Base-by-base conservation (phyloP, 2,797 vertebrate genomes). In the Protosalanx chinensis region DNA sequence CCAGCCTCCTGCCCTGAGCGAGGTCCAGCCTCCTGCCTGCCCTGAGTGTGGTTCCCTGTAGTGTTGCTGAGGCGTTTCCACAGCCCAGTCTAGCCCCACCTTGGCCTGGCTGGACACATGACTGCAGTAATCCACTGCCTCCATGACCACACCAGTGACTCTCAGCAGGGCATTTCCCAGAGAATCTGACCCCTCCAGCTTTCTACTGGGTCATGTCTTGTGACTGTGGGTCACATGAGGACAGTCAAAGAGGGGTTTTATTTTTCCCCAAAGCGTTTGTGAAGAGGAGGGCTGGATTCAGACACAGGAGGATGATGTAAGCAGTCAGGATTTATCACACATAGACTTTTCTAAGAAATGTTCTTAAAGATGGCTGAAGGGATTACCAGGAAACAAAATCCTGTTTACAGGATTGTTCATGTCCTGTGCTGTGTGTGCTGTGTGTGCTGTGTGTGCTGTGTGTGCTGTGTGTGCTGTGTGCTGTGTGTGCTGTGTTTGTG, bases 301-400 rank as follows among this genome's bases (percentile, higher is more conserved):
- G 60, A 70, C 69, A 5, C 60, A 0, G 53, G n/a, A 60, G 73
- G 62, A 72, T 30, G 29, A 76, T 68, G 58, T 1, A 70, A 73
- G 66, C 56, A 68, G 41, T 71, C 53, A 1, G 58, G 59, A 35
- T 82, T 86, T 79, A 77, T 81, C 79, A 79, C 75, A 75, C 16
- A 69, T 49, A 32, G 27, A 59, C 13, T 77, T 87, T 84, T 82
- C 83, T 71, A n/a, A 81, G 85, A 74, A 86, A 58, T 2, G 15
- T 57, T 63, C 68, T 76, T 64, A 71, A 62, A 72, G 20, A 35
- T 3, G 51, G 56, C 62, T 53, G 74, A 72, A 72, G 82, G 76
- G 73, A 79, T 84, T 85, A 66, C 2, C 12, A 30, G 3, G 76
- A 78, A 46, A 29, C 68, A 59, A 33, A 72, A 80, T 65, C 57